These are phyloP conservation scores for Doryteuthis pealeii DNA, from an alignment of 1,140 invertebrate genomes.

Conservation along the genomic window DNA sequence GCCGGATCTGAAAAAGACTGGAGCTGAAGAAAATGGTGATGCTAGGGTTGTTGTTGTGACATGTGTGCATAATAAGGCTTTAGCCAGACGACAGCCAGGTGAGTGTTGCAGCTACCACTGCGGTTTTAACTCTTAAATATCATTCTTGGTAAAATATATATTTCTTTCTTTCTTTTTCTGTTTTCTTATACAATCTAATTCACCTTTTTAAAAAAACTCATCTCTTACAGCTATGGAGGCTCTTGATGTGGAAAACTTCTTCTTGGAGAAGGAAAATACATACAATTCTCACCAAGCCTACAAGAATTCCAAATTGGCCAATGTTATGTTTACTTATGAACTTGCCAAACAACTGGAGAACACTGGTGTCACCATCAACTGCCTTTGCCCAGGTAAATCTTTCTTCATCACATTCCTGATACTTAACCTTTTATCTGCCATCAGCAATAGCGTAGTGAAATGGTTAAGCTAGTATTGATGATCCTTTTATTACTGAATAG, in stretches of 20 bases:
- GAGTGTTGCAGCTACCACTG: no score
- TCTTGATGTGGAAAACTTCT: slow-evolving; percentile 45
- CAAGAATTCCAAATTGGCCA: slow-evolving; percentile 48
- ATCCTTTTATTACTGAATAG: not conserved
- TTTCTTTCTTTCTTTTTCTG: no score
- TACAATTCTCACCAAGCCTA: slow-evolving; percentile 41
- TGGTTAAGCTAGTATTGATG: not conserved
- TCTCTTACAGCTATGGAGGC: slow-evolving; percentile 23
- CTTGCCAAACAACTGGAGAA: slow-evolving; percentile 39
- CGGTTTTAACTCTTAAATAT: no score
- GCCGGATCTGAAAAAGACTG: slow-evolving; percentile 41
- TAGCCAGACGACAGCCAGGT: slow-evolving; percentile 6
- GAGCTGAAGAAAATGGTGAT: slow-evolving; percentile 33
- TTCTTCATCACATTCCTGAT: not conserved
- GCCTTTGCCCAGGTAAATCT: slow-evolving; percentile 45
- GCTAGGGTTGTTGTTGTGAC: slow-evolving; percentile 46
- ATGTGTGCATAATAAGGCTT: slow-evolving; percentile 33
- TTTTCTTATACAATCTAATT: no score
- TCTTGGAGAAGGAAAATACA: slow-evolving; percentile 36
- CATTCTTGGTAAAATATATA: no score
- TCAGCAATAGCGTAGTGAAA: not conserved
- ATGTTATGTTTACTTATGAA: slow-evolving; percentile 46
- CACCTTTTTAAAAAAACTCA: no score
- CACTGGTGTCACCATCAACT: slow-evolving; percentile 41
- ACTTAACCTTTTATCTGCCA: not conserved